Base-by-base conservation (phyloP, 2,888 invertebrate species). In the Lithophane semibrunnea region DNA sequence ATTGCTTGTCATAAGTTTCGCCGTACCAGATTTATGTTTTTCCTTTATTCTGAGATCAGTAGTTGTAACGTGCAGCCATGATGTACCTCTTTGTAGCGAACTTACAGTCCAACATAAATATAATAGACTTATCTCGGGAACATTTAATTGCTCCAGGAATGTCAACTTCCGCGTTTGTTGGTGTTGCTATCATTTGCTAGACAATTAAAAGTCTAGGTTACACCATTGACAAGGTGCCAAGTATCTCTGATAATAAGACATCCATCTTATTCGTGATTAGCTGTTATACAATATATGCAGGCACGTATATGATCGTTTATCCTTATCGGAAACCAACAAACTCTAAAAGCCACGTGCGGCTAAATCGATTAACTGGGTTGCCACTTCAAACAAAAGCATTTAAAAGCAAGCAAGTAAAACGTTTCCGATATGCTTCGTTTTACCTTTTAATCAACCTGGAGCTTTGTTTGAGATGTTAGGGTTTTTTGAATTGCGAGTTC, bases 321-420 rank as follows among this genome's bases (percentile, higher is more conserved):
- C 56, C 66, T 85, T 85, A 86, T 87, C 85, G 79, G 66, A 77
- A 78, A 69, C 72, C 79, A 73, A 78, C 73, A 75, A 84, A 85
- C 79, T 82, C 86, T 86, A 79, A 73, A 84, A 86, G 73, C 75
- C 86, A 87, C 82, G 86, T 88, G 84, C 84, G 69, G 78, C 69
- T 82, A 78, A 86, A 88, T 82, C 84, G 85, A 86, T 86, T 84
- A 80, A 83, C 78, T 82, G 82, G 79, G 79, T 78, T 71, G 79
- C 80, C 77, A 87, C 84, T 88, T 80, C 72, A 84, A 84, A 81
- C 66, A 82, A 77, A 88, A 85, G 64, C 69, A 77, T 83, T 75
- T 75, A 75, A 86, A 84, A 76, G 77, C 82, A 82, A 67, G 83
- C 83, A 56, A 74, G 75, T 75, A 74, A 75, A 84, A 75, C 74